Base-by-base conservation (phyloP, 2,888 invertebrate species). In the Arenicola marina region DNA sequence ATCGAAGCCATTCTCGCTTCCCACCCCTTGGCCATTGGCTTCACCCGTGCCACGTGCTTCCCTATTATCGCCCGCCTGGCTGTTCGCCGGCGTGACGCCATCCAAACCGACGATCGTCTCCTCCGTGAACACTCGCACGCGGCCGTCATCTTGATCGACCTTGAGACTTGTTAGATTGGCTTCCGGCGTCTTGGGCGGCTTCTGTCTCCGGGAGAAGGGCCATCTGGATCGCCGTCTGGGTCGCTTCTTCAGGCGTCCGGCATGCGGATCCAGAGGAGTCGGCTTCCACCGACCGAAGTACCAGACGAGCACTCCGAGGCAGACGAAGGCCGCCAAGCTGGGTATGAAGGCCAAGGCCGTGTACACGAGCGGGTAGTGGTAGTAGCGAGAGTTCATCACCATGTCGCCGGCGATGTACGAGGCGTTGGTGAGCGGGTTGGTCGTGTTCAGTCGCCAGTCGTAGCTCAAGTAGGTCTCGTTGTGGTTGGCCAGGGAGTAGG, bases 281-380 rank as follows among this genome's bases (percentile, higher is more conserved):
- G 66, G 66, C 32, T 54, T 34, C 63, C 63, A 66, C 4, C 81
- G 62, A 0, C 81, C 81, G 68, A 76, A 80, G 34, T 70, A 67
- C 68, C 69, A 72, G n/a, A 81, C 67, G 26, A 78, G 63, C 1
- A 78, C 60, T 3, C 76, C 78, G 60, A 81, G 78, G 28, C 72
- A 61, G n/a, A 79, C 59, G 60, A 80, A 79, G 4, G 73, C 74
- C 0, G 59, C 55, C 2, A 81, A 34, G 45, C 75, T 69, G 1
- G 86, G 86, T 61, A 86, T 79, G 70, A 86, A 85, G 2, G 86
- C 85, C 18, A 84, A 77, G 45, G 79, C 80, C 68, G 86, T 86
- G n/a, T 81, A 75, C 2, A 73, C 74, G 46, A 84, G 62, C 1
- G 81, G 74, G 68, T 82, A 83, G 28, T 77, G 81, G 71, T 84